These are phyloP conservation scores for Oligia latruncula DNA, from an alignment of 2,888 invertebrate species.

Conservation along the genomic window DNA sequence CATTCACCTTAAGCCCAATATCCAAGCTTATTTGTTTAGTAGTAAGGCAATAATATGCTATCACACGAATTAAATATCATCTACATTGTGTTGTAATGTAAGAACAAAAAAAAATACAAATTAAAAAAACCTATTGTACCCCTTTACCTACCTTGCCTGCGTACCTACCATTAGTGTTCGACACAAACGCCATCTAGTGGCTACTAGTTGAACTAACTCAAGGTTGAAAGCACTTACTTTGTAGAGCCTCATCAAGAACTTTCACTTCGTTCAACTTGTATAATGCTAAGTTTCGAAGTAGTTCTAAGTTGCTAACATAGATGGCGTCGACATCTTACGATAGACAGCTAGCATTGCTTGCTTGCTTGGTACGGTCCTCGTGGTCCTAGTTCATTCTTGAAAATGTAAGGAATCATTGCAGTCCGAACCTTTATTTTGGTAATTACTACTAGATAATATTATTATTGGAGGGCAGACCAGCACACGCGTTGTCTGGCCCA, in stretches of 20 bases:
- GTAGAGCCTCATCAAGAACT: not conserved
- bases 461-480: not conserved
- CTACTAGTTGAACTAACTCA: not conserved
- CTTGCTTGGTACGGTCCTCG: not conserved
- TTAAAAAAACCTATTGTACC: not conserved
- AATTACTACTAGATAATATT: not conserved
- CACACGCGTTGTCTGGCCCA: not conserved
- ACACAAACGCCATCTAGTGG: slow-evolving; percentile 39
- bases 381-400: not conserved
- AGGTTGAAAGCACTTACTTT: not conserved
- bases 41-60: not conserved
- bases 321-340: slow-evolving; percentile 25
- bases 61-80: not conserved
- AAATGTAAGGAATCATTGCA: not conserved
- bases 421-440: not conserved
- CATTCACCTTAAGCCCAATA: not conserved
- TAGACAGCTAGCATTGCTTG: not conserved
- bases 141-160: no score
- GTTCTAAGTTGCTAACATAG: slow-evolving; percentile 26
- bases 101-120: no score
- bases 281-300: not conserved
- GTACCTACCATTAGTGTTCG: not conserved
- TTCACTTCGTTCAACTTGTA: slow-evolving; percentile 18
- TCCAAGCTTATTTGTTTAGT: not conserved
- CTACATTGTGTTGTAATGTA: not conserved